These are phyloP conservation scores for Myotis findleyi DNA, from an alignment of 2,797 vertebrate genomes.

Conservation along the genomic window DNA sequence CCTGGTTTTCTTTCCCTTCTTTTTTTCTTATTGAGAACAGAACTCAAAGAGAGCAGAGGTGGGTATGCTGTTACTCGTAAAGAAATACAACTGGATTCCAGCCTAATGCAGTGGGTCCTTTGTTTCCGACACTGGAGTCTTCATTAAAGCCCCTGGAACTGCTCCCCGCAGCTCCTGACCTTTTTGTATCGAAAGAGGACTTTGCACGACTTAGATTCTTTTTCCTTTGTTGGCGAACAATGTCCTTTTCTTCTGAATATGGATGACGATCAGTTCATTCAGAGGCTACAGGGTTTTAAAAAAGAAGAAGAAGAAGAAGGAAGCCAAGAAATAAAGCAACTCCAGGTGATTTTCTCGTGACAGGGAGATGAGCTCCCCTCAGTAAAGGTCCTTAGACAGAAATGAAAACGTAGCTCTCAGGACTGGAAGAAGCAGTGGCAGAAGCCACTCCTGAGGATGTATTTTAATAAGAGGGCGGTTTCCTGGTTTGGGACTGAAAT, in stretches of 20 bases:
- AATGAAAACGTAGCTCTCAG: background rate
- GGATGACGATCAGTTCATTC: constrained; percentile 89
- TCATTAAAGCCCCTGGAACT: constrained; percentile 80
- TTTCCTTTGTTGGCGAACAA: constrained; percentile 83
- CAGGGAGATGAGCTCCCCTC: background rate
- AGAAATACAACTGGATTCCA: constrained; percentile 79
- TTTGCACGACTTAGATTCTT: constrained; percentile 85
- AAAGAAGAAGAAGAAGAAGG: constrained; percentile 72
- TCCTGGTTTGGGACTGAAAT: constrained; percentile 21
- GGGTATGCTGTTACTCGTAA: constrained; percentile 82
- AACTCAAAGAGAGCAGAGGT: constrained; percentile 77
- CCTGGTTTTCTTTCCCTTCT: constrained; percentile 56
- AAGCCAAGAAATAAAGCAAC: constrained; percentile 64
- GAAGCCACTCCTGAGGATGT: background rate
- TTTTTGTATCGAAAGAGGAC: constrained; percentile 86
- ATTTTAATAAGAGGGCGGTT: background rate
- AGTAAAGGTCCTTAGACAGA: background rate
- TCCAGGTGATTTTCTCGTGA: constrained; percentile 67
- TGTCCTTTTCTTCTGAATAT: constrained; percentile 86
- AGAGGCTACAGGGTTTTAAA: constrained; percentile 88
- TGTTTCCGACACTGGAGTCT: constrained; percentile 84
- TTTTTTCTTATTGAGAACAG: constrained; percentile 61
- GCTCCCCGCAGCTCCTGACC: constrained; percentile 86
- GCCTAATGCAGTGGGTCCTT: constrained; percentile 83
- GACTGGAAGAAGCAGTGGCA: background rate